Evolutionary conservation across 2,797 vertebrate species (phyloP).

Genomic region (Schizothorax lantsangensis): DNA sequence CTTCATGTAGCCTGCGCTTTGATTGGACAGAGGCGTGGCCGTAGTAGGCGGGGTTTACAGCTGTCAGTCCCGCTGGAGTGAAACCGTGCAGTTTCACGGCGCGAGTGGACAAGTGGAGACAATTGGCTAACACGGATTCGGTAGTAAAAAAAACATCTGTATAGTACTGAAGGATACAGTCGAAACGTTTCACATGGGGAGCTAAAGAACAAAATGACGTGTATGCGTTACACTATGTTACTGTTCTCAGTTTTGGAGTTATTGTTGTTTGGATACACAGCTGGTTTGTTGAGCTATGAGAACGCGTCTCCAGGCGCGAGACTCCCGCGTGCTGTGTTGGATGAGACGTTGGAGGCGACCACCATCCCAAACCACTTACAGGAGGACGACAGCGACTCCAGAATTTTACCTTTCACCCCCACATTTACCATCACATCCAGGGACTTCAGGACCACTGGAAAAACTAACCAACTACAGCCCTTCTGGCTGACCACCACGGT

Average conservation of each 20-base stretch:
- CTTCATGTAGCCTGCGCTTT: neutral
- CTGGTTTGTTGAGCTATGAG: conserved; percentile 40
- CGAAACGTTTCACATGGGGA: conserved; percentile 51
- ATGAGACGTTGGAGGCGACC: conserved; percentile 46
- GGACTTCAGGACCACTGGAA: conserved; percentile 15
- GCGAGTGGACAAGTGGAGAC: conserved; percentile 31
- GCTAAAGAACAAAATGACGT: conserved; percentile 49
- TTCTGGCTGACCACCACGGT: conserved; percentile 6
- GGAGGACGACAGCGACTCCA: conserved; percentile 41
- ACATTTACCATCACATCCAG: conserved; percentile 14
- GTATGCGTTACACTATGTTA: conserved; percentile 52
- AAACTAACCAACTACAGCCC: conserved; percentile 23
- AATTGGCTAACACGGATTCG: neutral
- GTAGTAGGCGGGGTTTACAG: conserved; percentile 39
- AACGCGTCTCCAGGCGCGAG: conserved; percentile 32
- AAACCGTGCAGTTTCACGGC: conserved; percentile 14
- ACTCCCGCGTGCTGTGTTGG: conserved; percentile 47
- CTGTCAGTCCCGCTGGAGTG: conserved; percentile 59
- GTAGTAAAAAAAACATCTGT: conserved; percentile 1
- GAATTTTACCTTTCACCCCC: conserved; percentile 20
- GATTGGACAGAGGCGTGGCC: conserved; percentile 42
- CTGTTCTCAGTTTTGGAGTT: conserved; percentile 56
- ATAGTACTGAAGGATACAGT: conserved; percentile 28
- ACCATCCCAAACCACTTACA: conserved; percentile 57
- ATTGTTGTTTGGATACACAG: conserved; percentile 54